These are phyloP conservation scores for Ferrisia virgata DNA, from an alignment of 2,888 invertebrate genomes.

Conservation along the genomic window DNA sequence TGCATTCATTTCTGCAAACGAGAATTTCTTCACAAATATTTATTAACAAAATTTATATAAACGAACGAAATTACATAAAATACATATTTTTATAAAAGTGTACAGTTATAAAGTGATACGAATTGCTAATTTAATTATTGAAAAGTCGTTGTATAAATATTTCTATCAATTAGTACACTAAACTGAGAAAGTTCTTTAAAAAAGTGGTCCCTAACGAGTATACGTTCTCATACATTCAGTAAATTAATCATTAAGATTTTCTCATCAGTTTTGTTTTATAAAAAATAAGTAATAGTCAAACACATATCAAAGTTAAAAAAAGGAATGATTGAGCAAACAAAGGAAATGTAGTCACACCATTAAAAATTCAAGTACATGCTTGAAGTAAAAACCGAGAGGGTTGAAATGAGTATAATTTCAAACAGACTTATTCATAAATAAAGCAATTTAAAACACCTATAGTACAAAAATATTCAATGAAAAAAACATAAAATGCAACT, in stretches of 20 bases:
- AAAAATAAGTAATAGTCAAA: neutral
- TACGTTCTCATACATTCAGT: neutral
- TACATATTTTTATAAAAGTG: neutral
- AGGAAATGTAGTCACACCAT: neutral
- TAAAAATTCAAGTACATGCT: neutral
- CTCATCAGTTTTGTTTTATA: neutral
- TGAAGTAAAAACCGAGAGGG: neutral
- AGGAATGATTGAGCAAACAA: neutral
- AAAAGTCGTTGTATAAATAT: neutral
- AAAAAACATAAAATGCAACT: neutral
- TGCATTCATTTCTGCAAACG: neutral
- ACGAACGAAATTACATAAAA: constrained; percentile 10
- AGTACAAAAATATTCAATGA: neutral
- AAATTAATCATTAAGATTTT: neutral
- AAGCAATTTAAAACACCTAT: neutral
- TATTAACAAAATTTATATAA: constrained; percentile 5
- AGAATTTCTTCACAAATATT: neutral
- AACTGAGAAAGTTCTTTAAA: neutral
- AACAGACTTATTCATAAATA: neutral
- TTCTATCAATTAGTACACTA: neutral
- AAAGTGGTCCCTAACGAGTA: neutral
- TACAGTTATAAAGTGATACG: neutral
- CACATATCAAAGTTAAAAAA: neutral
- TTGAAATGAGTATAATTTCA: neutral
- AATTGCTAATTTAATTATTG: neutral